Conservation (phyloP, 2,113 vertebrate genomes). For the Ancistrus triradiatus region DNA sequence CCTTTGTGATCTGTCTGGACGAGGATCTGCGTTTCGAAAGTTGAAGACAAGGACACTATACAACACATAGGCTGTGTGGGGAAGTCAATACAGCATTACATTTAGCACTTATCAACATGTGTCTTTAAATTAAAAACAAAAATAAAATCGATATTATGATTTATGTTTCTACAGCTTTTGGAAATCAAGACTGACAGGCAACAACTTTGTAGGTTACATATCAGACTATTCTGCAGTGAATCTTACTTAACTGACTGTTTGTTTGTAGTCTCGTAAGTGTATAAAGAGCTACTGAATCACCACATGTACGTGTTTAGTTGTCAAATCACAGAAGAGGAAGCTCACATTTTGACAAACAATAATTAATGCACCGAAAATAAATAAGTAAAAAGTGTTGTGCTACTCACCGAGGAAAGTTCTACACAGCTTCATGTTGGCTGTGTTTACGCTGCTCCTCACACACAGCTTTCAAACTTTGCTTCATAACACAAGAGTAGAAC, state of each 20-base stretch:
- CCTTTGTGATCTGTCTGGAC: slow-evolving; percentile 65
- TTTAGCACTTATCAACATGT: too few species aligned
- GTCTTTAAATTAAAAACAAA: too few species aligned
- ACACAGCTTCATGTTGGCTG: slow-evolving; percentile 79
- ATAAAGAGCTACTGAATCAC: background rate
- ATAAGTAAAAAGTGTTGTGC: background rate
- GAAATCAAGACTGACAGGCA: too few species aligned
- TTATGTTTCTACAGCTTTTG: too few species aligned
- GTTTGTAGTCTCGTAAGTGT: background rate
- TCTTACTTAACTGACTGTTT: background rate
- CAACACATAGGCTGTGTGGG: background rate
- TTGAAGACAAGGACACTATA: background rate
- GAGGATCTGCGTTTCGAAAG: slow-evolving; percentile 26
- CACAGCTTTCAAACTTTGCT: slow-evolving; percentile 57
- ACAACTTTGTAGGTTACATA: too few species aligned
- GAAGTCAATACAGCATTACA: background rate
- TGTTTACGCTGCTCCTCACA: slow-evolving; percentile 28
- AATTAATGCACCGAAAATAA: too few species aligned
- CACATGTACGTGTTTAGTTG: background rate
- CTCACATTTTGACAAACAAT: background rate
- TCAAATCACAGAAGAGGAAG: background rate
- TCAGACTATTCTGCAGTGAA: too few species aligned
- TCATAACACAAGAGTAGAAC: slow-evolving; percentile 69
- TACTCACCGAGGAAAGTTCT: slow-evolving; percentile 81
- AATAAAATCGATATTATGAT: too few species aligned